These are phyloP conservation scores for Lithophane socia DNA, from an alignment of 2,888 invertebrate species.

Conservation along the genomic window DNA sequence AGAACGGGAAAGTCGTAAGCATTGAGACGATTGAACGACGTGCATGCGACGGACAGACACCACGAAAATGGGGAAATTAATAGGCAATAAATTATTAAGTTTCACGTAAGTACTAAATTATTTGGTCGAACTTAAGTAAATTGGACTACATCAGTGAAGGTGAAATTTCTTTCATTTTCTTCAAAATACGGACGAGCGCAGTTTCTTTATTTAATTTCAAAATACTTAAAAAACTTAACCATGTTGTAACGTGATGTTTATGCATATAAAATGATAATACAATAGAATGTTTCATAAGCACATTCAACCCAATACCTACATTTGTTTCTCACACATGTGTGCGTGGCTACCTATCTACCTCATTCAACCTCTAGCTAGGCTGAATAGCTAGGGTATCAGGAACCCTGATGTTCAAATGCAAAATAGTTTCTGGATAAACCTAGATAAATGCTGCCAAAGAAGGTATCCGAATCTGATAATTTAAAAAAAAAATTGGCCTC, in stretches of 20 bases:
- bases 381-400: too few species aligned
- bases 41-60: conserved; percentile 57
- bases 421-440: not conserved
- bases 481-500: not conserved
- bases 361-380: not conserved
- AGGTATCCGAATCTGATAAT: not conserved
- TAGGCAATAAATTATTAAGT: conserved; percentile 6
- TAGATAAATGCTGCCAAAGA: not conserved
- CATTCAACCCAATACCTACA: not conserved
- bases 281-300: not conserved
- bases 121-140: conserved; percentile 13
- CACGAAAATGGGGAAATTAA: conserved; percentile 24
- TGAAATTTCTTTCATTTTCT: not conserved
- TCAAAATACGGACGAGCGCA: not conserved
- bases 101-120: conserved; percentile 17
- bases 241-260: not conserved
- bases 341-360: not conserved
- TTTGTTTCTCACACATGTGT: not conserved
- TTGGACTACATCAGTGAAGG: conserved; percentile 11
- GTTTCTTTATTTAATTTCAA: not conserved
- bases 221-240: not conserved
- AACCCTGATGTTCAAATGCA: not conserved
- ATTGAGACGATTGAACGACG: conserved; percentile 64
- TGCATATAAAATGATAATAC: not conserved
- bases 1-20: conserved; percentile 85